Base-by-base conservation (phyloP, 92 coral and sea anemone genomes). In the Bergia puertoricense region DNA sequence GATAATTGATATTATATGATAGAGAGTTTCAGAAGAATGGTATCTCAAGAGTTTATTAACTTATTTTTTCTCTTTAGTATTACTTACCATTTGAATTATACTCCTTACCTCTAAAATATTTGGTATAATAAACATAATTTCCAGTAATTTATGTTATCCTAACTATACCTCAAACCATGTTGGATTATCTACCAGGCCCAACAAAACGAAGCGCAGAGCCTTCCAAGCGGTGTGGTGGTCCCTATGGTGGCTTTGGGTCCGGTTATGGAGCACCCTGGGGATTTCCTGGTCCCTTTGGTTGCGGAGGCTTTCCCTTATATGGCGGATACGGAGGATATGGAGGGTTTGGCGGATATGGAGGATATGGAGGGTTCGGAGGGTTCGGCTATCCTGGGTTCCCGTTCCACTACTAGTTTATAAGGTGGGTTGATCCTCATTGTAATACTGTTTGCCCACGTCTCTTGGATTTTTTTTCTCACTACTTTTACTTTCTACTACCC, bases 221-320 rank as follows among this genome's bases (percentile, higher is more conserved):
- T 0, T 59, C 85, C 74, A 81, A 81, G 5, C 85, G 85, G 20
- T 81, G 85, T 15, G 85, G 85, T 38, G 42, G 23, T 13, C 56
- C 4, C 54, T 40, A 2, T 18, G 74, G 74, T 41, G 74, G 74
- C 74, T 81, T 22, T 43, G 85, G 85, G 7, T 81, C 18, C 0
- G 85, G 80, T 20, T 76, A 5, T 5, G 80, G 85, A 81, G 85
- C 46, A 18, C 85, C 56, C 45, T 38, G 56, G 44, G 85, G 85
- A 40, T 81, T 62, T 43, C 85, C 73, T 6, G 74, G 85, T 2
- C n/a, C 15, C 73, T 81, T 54, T 57, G 85, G 85, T 40, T 62
- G 54, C 13, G 85, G 85, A 39, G 39, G 73, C 23, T 81, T 57
- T 38, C 74, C 85, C 15, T 10, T 11, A 81, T 81, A 39, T 80